Percentiles rank a stretch among this genome's conserved stretches.
phyloP scores from a whole-genome alignment of 2,113 vertebrate species.

The Potamarius usumacintae region DNA sequence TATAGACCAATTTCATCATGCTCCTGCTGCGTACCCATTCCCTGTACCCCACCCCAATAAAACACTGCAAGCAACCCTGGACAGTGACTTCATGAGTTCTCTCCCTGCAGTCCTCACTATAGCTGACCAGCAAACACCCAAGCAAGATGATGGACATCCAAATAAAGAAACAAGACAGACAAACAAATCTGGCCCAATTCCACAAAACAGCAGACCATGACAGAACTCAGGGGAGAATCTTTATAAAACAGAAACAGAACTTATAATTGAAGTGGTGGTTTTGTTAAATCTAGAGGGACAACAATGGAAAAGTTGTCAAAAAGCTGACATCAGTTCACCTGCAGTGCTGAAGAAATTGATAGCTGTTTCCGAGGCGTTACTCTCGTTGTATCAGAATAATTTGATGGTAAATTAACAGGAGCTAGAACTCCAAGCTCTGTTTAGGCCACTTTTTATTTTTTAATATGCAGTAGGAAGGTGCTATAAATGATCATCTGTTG shows the following conservation, averaged over 20 bases:
- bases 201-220: background rate
- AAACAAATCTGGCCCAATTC: background rate
- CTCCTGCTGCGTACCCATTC: background rate
- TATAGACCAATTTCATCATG: background rate
- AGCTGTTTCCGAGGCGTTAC: background rate
- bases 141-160: background rate
- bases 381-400: background rate
- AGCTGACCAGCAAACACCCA: background rate
- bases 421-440: background rate
- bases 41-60: background rate
- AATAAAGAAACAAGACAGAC: background rate
- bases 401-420: background rate
- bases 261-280: background rate
- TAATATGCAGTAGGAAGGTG: background rate
- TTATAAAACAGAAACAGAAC: background rate
- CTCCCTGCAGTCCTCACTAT: constrained; percentile 1
- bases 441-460: background rate
- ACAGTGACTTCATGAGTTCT: background rate
- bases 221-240: background rate
- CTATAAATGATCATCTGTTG: background rate
- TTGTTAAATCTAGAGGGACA: background rate
- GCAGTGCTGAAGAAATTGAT: background rate
- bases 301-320: background rate
- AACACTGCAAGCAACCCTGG: background rate
- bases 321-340: background rate